Evolutionary conservation across 2,888 invertebrate genomes (phyloP), one percentile per base, ranked within the genome.

Genomic region (Lochmaea capreae): DNA sequence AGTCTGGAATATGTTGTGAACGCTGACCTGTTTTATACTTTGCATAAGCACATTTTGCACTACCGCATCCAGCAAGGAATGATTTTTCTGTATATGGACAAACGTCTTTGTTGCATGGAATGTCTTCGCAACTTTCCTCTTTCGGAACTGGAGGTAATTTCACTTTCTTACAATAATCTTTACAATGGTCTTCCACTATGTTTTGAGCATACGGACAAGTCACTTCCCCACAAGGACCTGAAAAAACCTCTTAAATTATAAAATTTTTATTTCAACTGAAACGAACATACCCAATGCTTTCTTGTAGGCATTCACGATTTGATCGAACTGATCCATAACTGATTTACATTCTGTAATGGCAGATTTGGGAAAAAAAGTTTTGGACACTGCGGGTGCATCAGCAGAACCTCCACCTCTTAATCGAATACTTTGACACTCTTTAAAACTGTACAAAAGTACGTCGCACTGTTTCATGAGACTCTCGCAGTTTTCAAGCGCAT

Each of bases 281-380:
- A 10, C 1, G 1, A 18, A 16, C n/a, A 42, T 63, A 63, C 62
- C 62, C 11, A 87, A 54, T 0, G 86, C 86, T 63, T 81, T 84
- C 75, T 85, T 86, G 69, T 86, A 87, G 16, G 83, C 83, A 1
- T 74, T 76, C 52, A 86, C 71, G 62, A 85, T 82, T 63, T 82
- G 83, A 68, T 87, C 86, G 62, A 85, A 85, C 54, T 86, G 84
- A 22, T 84, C 81, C 86, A 87, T 86, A 3, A 87, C 78, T 43
- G 84, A 84, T 76, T 85, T 85, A 71, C 87, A 87, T 70, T 85
- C 85, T 2, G 75, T 61, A 42, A 84, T 79, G 0, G 86, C 85
- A 12, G 84, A 82, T 74, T 77, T 80, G 1, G 78, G 79, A 10
- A 62, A 16, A 42, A 63, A 16, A 3, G n/a, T 39, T 63, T n/a